Base-by-base conservation (phyloP, 2,113 vertebrate genomes). In the Corythornis madagascariensis region DNA sequence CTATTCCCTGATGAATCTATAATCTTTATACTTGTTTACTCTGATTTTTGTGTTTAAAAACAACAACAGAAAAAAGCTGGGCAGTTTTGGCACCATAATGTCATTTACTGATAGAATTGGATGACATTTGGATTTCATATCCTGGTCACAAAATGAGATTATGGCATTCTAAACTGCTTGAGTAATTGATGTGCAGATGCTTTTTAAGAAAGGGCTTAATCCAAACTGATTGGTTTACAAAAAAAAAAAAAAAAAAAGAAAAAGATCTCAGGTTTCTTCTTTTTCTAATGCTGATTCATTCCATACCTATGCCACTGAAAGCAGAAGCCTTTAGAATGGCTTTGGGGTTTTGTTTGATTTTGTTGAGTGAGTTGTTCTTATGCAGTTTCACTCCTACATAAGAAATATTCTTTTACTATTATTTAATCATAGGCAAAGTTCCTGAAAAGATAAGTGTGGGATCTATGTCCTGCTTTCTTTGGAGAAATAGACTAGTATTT, bases 401-500 rank as follows among this genome's bases (percentile, higher is more conserved):
- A 76, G 24, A 90, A 89, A 89, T 82, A 93, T 92, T 97, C 83
- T 92, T 94, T 48, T 45, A 91, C 92, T 55, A 29, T 67, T 72
- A 86, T 96, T 89, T 96, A 96, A 94, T 94, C 75, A 83, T 79
- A 90, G 67, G 50, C 53, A 82, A 90, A 93, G 67, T 40, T 95
- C 91, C 70, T 94, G 86, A 82, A 95, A 96, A 96, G 73, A 67
- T 90, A 90, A 94, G 55, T 84, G 8, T 96, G 60, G 74, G 94
- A 96, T 92, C 67, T 90, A 82, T 83, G 64, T 91, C 77, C 40
- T 95, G 95, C 82, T 75, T 94, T 85, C 83, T 86, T 26, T 29
- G 65, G 93, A 96, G 50, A 87, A 91, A 89, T 64, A 95, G 28
- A n/a, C 24, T 43, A 42, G 11, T 45, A 70, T 70, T 87, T 92